phyloP scores from a whole-genome alignment of 2,888 invertebrate species.

The Ornithoptera priamus region DNA sequence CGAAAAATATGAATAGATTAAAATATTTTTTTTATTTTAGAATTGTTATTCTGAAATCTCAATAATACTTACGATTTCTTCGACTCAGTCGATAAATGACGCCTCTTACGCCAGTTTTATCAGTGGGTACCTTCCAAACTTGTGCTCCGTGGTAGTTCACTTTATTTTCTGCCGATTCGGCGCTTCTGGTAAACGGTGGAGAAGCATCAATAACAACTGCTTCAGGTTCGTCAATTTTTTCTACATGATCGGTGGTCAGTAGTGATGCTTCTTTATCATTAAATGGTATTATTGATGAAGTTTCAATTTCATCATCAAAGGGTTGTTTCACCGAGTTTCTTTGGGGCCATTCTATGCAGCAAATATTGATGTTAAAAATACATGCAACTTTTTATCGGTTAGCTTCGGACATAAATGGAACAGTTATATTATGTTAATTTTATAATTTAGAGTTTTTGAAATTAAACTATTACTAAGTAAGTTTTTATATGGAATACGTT shows the following conservation, averaged over 20 bases:
- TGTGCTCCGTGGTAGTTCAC: constrained; percentile 88
- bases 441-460: not conserved
- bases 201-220: constrained; percentile 31
- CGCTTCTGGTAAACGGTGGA: constrained; percentile 35
- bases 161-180: constrained; percentile 44
- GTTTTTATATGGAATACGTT: not conserved
- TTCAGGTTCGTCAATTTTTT: constrained; percentile 33
- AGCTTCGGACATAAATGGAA: not conserved
- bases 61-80: constrained; percentile 58
- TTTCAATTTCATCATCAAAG: constrained; percentile 36
- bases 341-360: constrained; percentile 60
- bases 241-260: constrained; percentile 26
- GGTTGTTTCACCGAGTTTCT: constrained; percentile 67
- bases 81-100: constrained; percentile 57
- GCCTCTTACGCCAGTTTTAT: constrained; percentile 69
- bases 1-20: constrained; percentile 31
- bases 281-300: constrained; percentile 34
- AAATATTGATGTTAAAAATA: constrained; percentile 13
- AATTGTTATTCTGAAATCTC: not conserved
- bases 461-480: not conserved
- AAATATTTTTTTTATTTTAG: not conserved
- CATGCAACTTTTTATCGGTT: not conserved
- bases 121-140: constrained; percentile 83
- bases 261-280: constrained; percentile 24
- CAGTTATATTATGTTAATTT: not conserved